Base-by-base conservation (phyloP, 2,888 invertebrate species). In the Catocala sponsa region DNA sequence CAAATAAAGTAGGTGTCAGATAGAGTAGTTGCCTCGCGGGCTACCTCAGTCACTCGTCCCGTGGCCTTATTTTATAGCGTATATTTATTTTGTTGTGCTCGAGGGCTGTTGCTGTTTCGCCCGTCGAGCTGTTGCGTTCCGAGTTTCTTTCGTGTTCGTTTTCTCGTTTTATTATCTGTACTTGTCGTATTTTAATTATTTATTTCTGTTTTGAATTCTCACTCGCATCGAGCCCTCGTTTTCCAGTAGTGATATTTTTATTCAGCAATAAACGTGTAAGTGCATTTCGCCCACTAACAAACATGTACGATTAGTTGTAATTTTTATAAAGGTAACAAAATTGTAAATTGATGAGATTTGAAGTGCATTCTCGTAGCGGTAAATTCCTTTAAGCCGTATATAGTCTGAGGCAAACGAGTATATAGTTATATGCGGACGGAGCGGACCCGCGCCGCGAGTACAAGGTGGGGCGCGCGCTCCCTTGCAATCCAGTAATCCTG, bases 191-290 rank as follows among this genome's bases (percentile, higher is more conserved):
- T 90, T 87, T 89, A 87, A 91, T 91, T 91, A 92, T 92, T 94
- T 93, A 93, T 81, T 92, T 92, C 85, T 87, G 86, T 90, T 90
- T 89, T 82, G 84, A 90, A 91, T 89, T 91, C 88, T 91, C 91
- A 88, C 86, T 86, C 89, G 86, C 84, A 83, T 84, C 83, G 90
- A 90, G 90, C 91, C 88, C 89, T 91, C 89, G 91, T 92, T 92
- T 93, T 93, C 91, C 92, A 92, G 86, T 92, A 93, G 95, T 95
- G 94, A 95, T 95, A 94, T 94, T 94, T 88, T 91, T 89, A 91
- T 90, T 88, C 90, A 94, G 94, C 94, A 94, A 95, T 94, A 94
- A 93, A 86, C 81, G 83, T 85, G 80, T 88, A 90, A 91, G 91
- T 92, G 94, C 94, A 94, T 94, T 94, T 94, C 90, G 89, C 87